phyloP scores from a whole-genome alignment of 2,113 vertebrate species.

The Paratilapia polleni region DNA sequence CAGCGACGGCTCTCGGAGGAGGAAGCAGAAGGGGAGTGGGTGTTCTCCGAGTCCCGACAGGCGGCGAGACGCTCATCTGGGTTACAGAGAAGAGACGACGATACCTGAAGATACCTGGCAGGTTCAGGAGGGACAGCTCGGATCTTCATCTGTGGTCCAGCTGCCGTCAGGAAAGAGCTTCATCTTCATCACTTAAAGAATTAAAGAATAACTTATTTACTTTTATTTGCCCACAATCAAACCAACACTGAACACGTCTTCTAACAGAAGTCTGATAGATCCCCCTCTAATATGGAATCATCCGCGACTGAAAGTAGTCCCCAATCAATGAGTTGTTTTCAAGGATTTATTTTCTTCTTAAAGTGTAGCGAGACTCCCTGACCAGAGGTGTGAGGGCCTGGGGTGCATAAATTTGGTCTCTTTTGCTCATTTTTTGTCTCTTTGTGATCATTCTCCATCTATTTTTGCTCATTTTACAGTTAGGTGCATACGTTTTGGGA shows the following conservation, averaged over 20 bases:
- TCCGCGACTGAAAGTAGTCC: neutral
- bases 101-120: neutral
- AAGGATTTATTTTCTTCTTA: too few relatives aligned
- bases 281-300: neutral
- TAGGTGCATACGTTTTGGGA: too few relatives aligned
- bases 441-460: too few relatives aligned
- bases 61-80: neutral
- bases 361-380: neutral
- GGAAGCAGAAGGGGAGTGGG: slow-evolving; percentile 21
- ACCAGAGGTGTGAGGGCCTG: too few relatives aligned
- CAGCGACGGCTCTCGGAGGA: slow-evolving; percentile 18
- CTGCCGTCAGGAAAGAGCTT: too few relatives aligned
- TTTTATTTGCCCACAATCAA: neutral
- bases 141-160: neutral
- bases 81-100: neutral
- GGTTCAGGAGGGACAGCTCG: neutral
- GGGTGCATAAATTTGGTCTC: too few relatives aligned
- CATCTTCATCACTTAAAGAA: neutral
- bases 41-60: too few relatives aligned
- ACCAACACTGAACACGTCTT: neutral
- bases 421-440: too few relatives aligned
- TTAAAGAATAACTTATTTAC: neutral
- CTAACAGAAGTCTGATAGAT: neutral
- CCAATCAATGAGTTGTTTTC: neutral
- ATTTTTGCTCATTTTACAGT: too few relatives aligned